phyloP scores from a whole-genome alignment of 2,797 vertebrate genomes.

The Rhyacichthys aspro region DNA sequence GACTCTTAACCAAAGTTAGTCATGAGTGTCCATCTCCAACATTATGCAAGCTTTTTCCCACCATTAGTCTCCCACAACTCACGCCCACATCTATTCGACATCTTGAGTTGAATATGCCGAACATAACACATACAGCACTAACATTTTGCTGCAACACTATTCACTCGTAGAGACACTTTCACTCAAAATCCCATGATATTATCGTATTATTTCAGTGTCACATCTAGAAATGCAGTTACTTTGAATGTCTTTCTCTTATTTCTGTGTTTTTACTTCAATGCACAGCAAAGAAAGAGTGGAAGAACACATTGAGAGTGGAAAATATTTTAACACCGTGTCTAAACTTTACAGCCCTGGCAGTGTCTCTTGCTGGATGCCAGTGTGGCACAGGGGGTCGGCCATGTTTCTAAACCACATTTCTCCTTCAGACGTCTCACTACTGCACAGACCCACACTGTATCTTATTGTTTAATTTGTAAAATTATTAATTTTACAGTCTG shows the following conservation, averaged over 20 bases:
- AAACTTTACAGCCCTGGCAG: conserved; percentile 28
- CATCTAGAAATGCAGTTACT: conserved; percentile 8
- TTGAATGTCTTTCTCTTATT: conserved; percentile 15
- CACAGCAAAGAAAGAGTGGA: conserved; percentile 16
- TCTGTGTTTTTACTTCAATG: conserved; percentile 16
- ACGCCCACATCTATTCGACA: too few relatives aligned
- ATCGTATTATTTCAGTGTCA: conserved; percentile 9
- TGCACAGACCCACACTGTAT: conserved; percentile 10
- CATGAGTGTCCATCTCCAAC: too few relatives aligned
- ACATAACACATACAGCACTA: too few relatives aligned
- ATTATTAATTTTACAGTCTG: conserved; percentile 66
- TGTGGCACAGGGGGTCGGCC: conserved; percentile 10
- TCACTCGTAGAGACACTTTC: too few relatives aligned
- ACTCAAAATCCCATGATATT: not conserved
- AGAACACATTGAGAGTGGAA: conserved; percentile 13
- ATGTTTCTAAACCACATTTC: too few relatives aligned
- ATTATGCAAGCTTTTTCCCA: too few relatives aligned
- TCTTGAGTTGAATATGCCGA: too few relatives aligned
- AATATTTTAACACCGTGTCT: conserved; percentile 29
- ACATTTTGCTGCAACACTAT: too few relatives aligned
- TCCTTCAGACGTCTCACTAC: too few relatives aligned
- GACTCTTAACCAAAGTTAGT: too few relatives aligned
- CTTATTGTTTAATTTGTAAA: conserved; percentile 50
- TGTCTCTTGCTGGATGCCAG: conserved; percentile 16
- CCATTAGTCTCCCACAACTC: too few relatives aligned